Evolutionary conservation across 2,113 vertebrate genomes (phyloP).

Genomic region (Perognathus longimembris): DNA sequence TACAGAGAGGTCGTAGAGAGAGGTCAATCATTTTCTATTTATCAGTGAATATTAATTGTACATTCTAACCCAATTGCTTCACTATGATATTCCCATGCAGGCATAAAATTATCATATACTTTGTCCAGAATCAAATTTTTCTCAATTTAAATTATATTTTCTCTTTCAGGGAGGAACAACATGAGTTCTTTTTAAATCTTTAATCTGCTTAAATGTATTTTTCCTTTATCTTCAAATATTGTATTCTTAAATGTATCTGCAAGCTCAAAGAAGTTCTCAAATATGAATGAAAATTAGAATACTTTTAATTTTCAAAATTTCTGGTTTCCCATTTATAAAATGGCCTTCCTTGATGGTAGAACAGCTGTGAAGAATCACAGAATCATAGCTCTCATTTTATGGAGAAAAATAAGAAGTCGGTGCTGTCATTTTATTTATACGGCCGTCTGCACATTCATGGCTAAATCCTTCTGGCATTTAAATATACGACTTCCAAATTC

Average conservation of each 20-base stretch:
- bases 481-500: slow-evolving; percentile 66
- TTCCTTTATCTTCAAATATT: background rate
- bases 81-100: no score
- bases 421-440: slow-evolving; percentile 53
- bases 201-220: background rate
- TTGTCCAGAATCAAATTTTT: no score
- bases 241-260: background rate
- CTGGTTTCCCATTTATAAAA: no score
- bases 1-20: no score
- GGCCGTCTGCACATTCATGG: slow-evolving; percentile 49
- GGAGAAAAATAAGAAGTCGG: slow-evolving; percentile 59
- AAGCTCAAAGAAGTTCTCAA: slow-evolving; percentile 47
- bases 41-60: no score
- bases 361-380: slow-evolving; percentile 65
- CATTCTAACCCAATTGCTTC: no score
- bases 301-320: slow-evolving; percentile 52
- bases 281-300: background rate
- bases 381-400: slow-evolving; percentile 64
- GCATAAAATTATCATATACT: no score
- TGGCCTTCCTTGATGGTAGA: slow-evolving; percentile 48
- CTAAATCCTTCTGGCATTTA: slow-evolving; percentile 48
- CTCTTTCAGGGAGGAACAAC: no score
- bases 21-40: no score
- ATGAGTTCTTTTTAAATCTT: no score
- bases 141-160: background rate